Percentiles rank a stretch among this genome's conserved stretches.
Evolutionary conservation across 1,140 invertebrate genomes (phyloP).

Genomic region (Cylas formicarius): DNA sequence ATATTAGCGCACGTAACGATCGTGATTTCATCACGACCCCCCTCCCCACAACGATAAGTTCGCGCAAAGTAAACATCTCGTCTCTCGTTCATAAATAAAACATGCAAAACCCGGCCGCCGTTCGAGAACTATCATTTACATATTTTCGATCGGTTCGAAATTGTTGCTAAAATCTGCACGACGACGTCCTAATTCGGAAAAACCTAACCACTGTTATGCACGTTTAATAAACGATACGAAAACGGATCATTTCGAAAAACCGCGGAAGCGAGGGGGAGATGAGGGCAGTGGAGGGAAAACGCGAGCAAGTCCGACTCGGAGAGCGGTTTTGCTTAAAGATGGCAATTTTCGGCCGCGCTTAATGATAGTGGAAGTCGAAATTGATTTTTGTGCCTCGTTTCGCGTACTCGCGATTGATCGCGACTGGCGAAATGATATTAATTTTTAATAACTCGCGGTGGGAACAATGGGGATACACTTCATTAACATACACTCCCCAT

Average conservation of each 20-base stretch:
- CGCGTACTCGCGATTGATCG: conserved; percentile 6
- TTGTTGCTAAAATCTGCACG: conserved; percentile 26
- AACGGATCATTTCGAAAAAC: neutral
- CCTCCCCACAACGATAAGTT: conserved; percentile 29
- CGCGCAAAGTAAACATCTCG: conserved; percentile 30
- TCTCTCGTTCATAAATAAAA: conserved; percentile 30
- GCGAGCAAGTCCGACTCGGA: no score
- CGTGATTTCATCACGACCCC: no score
- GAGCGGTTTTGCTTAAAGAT: no score
- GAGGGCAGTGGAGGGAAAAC: no score
- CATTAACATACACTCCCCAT: no score
- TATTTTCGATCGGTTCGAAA: conserved; percentile 37
- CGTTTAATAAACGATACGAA: conserved; percentile 1
- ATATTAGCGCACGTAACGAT: no score
- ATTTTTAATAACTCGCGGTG: no score
- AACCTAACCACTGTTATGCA: conserved; percentile 5
- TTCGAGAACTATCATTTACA: conserved; percentile 37
- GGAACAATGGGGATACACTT: no score
- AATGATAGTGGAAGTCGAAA: conserved; percentile 2
- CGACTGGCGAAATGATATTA: no score
- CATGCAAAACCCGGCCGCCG: conserved; percentile 34
- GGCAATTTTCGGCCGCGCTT: neutral
- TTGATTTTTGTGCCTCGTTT: conserved; percentile 5
- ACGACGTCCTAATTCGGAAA: conserved; percentile 11
- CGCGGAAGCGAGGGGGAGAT: no score